A percentile compares a stretch with the other conserved stretches of the same genome.
phyloP scores from a whole-genome alignment of 2,888 invertebrate species.

The Deilephila porcellus region DNA sequence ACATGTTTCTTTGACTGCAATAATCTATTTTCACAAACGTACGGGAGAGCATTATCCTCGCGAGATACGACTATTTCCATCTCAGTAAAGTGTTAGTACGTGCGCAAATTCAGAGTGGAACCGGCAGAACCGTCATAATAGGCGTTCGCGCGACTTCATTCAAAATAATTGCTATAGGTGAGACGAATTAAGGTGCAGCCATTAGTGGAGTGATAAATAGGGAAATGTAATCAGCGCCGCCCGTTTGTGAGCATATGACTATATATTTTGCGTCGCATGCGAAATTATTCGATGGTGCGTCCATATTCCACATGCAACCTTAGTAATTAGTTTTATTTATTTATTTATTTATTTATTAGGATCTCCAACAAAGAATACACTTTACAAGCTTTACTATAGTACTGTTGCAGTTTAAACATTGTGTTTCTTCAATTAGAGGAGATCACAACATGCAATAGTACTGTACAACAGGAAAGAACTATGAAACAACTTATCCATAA shows the following conservation, averaged over 20 bases:
- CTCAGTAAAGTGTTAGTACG: conserved; percentile 49
- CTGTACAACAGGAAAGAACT: too few species aligned
- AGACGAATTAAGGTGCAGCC: conserved; percentile 68
- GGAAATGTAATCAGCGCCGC: conserved; percentile 76
- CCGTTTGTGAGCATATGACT: conserved; percentile 76
- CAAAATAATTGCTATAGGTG: conserved; percentile 68
- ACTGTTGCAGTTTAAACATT: too few species aligned
- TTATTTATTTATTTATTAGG: too few species aligned
- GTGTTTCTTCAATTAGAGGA: too few species aligned
- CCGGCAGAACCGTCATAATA: conserved; percentile 37
- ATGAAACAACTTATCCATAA: too few species aligned
- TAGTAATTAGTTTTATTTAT: too few species aligned
- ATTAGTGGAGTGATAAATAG: conserved; percentile 78
- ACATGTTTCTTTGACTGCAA: conserved; percentile 23
- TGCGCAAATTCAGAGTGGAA: conserved; percentile 44
- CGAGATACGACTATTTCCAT: conserved; percentile 33
- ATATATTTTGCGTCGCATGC: conserved; percentile 36
- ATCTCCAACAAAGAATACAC: too few species aligned
- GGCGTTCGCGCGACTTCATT: conserved; percentile 55
- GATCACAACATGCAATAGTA: too few species aligned
- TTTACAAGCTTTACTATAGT: too few species aligned
- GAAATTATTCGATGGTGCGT: background rate
- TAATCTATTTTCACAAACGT: conserved; percentile 10
- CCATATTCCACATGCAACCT: background rate
- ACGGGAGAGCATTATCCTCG: background rate